Percentiles rank a stretch among this genome's conserved stretches.
Conservation (phyloP, 2,113 vertebrate species). For the Paraplagusia blochii region DNA sequence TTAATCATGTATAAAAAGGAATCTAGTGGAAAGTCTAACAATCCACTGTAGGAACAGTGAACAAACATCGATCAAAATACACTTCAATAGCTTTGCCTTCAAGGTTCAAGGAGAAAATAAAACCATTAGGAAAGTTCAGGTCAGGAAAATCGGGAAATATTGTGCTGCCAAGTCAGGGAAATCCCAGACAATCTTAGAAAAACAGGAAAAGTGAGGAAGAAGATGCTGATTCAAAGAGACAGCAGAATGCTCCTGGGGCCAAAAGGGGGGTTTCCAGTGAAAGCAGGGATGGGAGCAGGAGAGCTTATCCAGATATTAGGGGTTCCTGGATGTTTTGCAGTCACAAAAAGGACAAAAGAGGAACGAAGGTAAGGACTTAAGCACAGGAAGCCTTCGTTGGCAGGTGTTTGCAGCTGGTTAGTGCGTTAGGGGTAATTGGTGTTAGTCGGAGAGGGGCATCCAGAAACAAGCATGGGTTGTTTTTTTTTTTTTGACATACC, state of each 20-base stretch:
- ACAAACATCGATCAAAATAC: conserved; percentile 1
- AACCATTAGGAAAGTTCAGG: conserved; percentile 8
- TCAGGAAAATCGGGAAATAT: conserved; percentile 12
- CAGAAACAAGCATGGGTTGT: conserved; percentile 20
- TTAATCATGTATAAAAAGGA: conserved; percentile 7
- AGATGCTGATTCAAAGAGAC: neutral
- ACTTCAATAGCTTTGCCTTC: conserved; percentile 9
- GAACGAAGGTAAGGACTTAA: conserved; percentile 20
- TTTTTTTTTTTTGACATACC: conserved; percentile 84
- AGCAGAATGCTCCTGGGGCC: conserved; percentile 18
- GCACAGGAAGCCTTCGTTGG: conserved; percentile 10
- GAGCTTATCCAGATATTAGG: conserved; percentile 26
- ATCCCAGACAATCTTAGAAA: conserved; percentile 21
- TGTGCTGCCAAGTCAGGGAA: conserved; percentile 12
- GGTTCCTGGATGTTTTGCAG: conserved; percentile 28
- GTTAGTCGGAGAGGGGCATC: conserved; percentile 49
- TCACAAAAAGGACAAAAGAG: conserved; percentile 14
- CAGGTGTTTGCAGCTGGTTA: conserved; percentile 33
- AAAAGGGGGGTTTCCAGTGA: conserved; percentile 36
- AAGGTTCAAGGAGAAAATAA: neutral
- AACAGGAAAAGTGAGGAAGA: conserved; percentile 27
- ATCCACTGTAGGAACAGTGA: conserved; percentile 7
- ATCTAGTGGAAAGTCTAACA: neutral
- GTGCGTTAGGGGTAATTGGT: conserved; percentile 26
- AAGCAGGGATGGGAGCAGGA: conserved; percentile 28